A percentile compares a stretch with the other conserved stretches of the same genome.
phyloP scores from a whole-genome alignment of 2,797 vertebrate species.

The Cryptoprocta ferox region DNA sequence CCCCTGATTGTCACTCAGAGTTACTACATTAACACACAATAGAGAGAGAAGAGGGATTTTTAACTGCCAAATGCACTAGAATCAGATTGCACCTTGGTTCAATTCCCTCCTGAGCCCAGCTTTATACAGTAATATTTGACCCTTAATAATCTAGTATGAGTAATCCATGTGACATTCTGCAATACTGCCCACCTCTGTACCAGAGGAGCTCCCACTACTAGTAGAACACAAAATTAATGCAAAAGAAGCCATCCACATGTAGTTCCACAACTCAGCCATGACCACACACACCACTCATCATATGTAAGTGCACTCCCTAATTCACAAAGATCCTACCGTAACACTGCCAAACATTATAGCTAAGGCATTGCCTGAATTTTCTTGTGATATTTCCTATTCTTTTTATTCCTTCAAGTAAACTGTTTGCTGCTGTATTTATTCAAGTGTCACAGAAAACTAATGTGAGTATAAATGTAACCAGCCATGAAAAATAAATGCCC shows the following conservation, averaged over 20 bases:
- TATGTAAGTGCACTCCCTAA: not conserved
- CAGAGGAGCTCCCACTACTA: not conserved
- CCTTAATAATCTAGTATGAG: not conserved
- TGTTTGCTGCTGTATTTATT: slow-evolving; percentile 65
- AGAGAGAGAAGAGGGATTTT: not conserved
- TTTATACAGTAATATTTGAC: slow-evolving; percentile 28
- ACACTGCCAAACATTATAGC: slow-evolving; percentile 25
- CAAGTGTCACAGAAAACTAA: slow-evolving; percentile 65
- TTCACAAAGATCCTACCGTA: not conserved
- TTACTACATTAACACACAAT: not conserved
- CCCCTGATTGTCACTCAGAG: not conserved
- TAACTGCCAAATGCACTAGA: not conserved
- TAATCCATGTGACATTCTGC: not conserved
- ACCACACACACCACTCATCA: not conserved
- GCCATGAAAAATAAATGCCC: slow-evolving; percentile 71
- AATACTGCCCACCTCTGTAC: not conserved
- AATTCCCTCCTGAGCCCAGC: not conserved
- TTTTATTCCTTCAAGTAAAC: slow-evolving; percentile 44
- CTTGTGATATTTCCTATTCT: not conserved
- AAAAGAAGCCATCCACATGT: not conserved
- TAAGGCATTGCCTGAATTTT: not conserved
- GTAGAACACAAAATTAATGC: not conserved
- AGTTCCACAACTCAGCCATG: not conserved
- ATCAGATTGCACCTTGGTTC: not conserved
- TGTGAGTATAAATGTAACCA: slow-evolving; percentile 62